Percentiles rank a stretch among this genome's conserved stretches.
Conservation (phyloP, 2,113 vertebrate genomes). For the Poeciliopsis turrubarensis region DNA sequence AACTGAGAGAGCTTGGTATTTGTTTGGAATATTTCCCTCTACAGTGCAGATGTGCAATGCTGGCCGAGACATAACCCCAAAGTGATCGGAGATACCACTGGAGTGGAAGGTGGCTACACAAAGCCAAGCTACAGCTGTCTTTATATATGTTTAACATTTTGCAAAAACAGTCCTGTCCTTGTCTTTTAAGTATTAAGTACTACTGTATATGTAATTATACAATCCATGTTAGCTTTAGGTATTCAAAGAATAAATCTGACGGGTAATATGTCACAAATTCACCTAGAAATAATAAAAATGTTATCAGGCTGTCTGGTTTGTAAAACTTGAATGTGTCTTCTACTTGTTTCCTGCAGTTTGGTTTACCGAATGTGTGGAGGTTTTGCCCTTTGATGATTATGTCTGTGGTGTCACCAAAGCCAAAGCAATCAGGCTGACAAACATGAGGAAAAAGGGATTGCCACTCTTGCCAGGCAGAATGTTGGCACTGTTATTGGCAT, state of each 20-base stretch:
- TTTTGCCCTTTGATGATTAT: slow-evolving; percentile 39
- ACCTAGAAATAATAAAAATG: slow-evolving; percentile 30
- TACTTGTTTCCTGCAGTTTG: background rate
- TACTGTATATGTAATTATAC: background rate
- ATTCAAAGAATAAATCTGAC: slow-evolving; percentile 42
- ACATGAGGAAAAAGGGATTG: slow-evolving; percentile 37
- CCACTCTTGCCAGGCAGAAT: slow-evolving; percentile 45
- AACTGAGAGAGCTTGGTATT: background rate
- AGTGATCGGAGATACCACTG: too few species aligned
- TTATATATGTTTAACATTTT: background rate
- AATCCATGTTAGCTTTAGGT: background rate
- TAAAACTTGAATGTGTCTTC: slow-evolving; percentile 16
- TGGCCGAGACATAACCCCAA: background rate
- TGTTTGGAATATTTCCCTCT: background rate
- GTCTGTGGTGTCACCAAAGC: slow-evolving; percentile 47
- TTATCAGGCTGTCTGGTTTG: slow-evolving; percentile 28
- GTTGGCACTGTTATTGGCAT: slow-evolving; percentile 69
- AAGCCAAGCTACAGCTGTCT: background rate
- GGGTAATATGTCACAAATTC: slow-evolving; percentile 49
- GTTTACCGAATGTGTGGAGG: slow-evolving; percentile 10
- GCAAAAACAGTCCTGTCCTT: background rate
- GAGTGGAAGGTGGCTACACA: background rate
- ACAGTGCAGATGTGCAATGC: background rate
- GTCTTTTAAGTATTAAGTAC: background rate
- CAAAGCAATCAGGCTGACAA: slow-evolving; percentile 57